A percentile compares a stretch with the other conserved stretches of the same genome.
phyloP scores from a whole-genome alignment of 1,140 invertebrate species.

The Drosophila subobscura region DNA sequence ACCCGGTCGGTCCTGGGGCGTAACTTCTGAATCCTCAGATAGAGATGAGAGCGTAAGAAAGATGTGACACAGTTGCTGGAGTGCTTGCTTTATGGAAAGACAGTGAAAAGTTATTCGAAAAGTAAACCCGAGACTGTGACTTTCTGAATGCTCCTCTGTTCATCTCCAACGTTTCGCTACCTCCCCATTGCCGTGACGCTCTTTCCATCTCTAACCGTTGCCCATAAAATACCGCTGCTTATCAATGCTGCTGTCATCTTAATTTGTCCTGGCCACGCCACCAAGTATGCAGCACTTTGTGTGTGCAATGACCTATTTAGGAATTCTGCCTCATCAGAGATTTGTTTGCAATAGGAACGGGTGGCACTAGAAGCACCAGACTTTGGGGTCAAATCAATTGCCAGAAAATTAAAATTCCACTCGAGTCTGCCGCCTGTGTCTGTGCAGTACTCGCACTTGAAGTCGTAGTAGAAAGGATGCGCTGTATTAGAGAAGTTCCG shows the following conservation, averaged over 20 bases:
- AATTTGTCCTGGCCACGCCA: constrained; percentile 19
- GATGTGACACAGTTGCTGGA: too few relatives aligned
- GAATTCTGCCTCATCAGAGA: neutral
- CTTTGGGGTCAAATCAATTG: constrained; percentile 38
- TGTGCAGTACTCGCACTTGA: neutral
- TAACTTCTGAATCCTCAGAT: neutral
- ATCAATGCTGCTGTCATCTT: constrained; percentile 26
- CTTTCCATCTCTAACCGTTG: neutral
- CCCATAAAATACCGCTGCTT: constrained; percentile 1
- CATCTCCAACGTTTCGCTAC: neutral
- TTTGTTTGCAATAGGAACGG: too few relatives aligned
- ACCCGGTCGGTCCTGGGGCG: too few relatives aligned
- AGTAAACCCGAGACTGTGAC: neutral
- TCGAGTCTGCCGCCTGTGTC: constrained; percentile 21
- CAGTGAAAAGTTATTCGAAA: too few relatives aligned
- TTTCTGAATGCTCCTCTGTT: neutral
- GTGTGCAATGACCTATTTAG: constrained; percentile 46
- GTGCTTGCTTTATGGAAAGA: too few relatives aligned
- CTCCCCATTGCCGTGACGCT: neutral
- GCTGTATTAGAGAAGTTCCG: constrained; percentile 4
- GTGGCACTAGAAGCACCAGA: neutral
- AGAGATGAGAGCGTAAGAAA: neutral
- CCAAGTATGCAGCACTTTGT: constrained; percentile 42
- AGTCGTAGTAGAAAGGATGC: too few relatives aligned
- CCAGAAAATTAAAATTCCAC: constrained; percentile 31